These are phyloP conservation scores for Lordiphosa collinella DNA, from an alignment of 1,140 invertebrate species.

Conservation along the genomic window DNA sequence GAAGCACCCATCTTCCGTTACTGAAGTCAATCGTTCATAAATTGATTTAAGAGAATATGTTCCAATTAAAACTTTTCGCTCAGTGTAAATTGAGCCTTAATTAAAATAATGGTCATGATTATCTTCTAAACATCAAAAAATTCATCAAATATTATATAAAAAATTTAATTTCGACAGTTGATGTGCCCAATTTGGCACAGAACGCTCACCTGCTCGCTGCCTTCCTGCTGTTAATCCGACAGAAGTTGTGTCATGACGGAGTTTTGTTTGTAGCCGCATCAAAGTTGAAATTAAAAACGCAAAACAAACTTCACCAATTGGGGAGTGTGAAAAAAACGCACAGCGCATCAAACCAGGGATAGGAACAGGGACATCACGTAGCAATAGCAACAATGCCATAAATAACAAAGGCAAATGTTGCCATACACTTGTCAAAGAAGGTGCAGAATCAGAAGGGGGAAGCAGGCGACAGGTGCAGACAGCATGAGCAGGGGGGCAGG, in stretches of 20 bases:
- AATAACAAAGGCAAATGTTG: constrained; percentile 71
- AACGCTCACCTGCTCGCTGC: too few species aligned
- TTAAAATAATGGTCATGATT: too few species aligned
- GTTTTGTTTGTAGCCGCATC: constrained; percentile 18
- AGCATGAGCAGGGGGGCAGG: constrained; percentile 6
- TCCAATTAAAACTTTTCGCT: too few species aligned
- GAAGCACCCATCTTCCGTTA: too few species aligned
- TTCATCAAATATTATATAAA: too few species aligned
- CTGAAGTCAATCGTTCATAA: too few species aligned
- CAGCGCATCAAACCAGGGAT: constrained; percentile 36
- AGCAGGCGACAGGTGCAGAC: constrained; percentile 26
- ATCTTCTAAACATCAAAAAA: too few species aligned
- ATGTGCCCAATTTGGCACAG: too few species aligned
- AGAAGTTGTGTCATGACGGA: constrained; percentile 24
- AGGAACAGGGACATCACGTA: constrained; percentile 37
- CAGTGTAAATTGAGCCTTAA: too few species aligned
- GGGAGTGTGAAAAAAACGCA: constrained; percentile 35
- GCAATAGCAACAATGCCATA: constrained; percentile 63
- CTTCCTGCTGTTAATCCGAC: constrained; percentile 26
- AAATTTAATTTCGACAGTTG: too few species aligned
- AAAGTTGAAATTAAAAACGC: constrained; percentile 43
- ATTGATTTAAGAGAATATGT: too few species aligned
- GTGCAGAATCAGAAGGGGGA: neutral
- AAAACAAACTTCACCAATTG: constrained; percentile 3
- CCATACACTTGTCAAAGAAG: constrained; percentile 21